Conservation (phyloP, 2,797 vertebrate species). For the Synaphobranchus kaupii region DNA sequence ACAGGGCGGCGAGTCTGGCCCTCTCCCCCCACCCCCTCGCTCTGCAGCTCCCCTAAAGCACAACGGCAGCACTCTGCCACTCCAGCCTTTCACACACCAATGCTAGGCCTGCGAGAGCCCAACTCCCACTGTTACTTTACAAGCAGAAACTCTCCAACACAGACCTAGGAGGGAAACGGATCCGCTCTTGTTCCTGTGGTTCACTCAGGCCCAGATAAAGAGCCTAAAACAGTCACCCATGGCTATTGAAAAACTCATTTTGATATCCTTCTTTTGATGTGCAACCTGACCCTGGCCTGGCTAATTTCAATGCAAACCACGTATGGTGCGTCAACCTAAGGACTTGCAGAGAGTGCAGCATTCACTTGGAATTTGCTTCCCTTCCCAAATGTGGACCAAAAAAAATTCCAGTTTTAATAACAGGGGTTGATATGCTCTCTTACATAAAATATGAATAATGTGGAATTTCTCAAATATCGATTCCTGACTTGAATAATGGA, state of each 20-base stretch:
- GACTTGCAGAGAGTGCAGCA: background rate
- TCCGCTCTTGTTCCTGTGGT: background rate
- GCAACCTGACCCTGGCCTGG: background rate
- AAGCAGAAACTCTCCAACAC: background rate
- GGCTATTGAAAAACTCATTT: background rate
- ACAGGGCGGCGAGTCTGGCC: conserved; percentile 1
- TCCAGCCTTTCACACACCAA: background rate
- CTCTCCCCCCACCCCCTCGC: background rate
- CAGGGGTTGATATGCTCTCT: background rate
- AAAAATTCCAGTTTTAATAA: background rate
- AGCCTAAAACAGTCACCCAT: background rate
- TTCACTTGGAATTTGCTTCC: background rate
- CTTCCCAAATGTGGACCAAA: background rate
- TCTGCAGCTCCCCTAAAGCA: background rate
- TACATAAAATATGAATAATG: background rate
- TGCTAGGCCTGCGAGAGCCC: background rate
- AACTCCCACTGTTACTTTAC: background rate
- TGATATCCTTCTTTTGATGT: background rate
- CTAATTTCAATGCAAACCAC: background rate
- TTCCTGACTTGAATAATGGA: background rate
- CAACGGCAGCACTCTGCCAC: background rate
- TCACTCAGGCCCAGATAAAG: background rate
- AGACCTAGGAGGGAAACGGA: background rate
- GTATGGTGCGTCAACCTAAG: background rate
- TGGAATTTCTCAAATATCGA: background rate